A percentile compares a stretch with the other conserved stretches of the same genome.
phyloP scores from a whole-genome alignment of 2,113 vertebrate genomes.

The Pongo pygmaeus region DNA sequence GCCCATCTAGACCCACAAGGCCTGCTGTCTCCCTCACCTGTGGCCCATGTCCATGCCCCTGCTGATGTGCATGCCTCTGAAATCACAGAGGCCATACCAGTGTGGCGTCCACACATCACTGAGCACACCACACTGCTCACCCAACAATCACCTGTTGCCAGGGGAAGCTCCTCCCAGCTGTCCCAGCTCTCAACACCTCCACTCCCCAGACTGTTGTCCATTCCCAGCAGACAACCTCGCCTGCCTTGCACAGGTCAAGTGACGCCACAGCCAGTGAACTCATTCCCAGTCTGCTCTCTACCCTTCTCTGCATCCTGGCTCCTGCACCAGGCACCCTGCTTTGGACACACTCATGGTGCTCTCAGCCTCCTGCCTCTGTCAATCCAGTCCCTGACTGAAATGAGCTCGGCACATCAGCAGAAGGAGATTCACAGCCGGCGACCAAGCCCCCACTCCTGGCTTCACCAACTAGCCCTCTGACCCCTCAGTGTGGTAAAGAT shows the following conservation, averaged over 20 bases:
- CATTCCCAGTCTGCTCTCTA: neutral
- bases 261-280: neutral
- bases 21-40: neutral
- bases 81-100: neutral
- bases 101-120: neutral
- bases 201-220: neutral
- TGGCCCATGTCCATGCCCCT: neutral
- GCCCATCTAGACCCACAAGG: neutral
- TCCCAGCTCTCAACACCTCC: neutral
- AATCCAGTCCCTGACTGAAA: neutral
- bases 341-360: no score
- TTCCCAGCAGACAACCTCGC: neutral
- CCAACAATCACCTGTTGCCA: neutral
- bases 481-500: neutral
- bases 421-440: neutral
- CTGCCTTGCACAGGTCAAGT: neutral
- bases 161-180: neutral
- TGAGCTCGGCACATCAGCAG: neutral
- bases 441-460: neutral
- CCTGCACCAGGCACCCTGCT: neutral
- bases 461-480: neutral
- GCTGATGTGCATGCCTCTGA: neutral
- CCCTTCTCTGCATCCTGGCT: neutral
- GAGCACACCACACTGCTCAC: neutral
- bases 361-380: neutral